These are phyloP conservation scores for Craniophora ligustri DNA, from an alignment of 2,888 invertebrate genomes.

Conservation along the genomic window DNA sequence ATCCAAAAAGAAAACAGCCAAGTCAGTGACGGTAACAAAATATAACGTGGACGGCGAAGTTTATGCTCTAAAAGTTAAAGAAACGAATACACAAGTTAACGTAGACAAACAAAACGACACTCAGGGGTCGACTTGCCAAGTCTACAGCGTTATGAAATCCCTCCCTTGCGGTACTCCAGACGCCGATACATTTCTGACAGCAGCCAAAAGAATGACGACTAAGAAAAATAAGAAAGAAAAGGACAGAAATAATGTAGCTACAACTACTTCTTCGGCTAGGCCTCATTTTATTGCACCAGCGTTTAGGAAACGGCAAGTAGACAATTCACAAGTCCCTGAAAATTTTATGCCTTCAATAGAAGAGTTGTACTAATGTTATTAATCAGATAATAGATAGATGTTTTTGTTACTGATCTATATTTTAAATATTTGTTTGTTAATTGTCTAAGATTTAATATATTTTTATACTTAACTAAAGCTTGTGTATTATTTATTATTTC, in stretches of 20 bases:
- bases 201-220: conserved; percentile 59
- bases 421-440: conserved; percentile 8
- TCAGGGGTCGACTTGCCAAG: conserved; percentile 59
- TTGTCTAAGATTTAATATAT: conserved; percentile 4
- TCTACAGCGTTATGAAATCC: conserved; percentile 71
- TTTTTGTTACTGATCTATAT: not conserved
- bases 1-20: conserved; percentile 53
- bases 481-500: not conserved
- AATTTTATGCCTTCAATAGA: conserved; percentile 74
- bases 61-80: conserved; percentile 75
- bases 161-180: conserved; percentile 69
- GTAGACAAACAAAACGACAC: conserved; percentile 42
- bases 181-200: conserved; percentile 61
- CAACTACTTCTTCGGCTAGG: conserved; percentile 38
- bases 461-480: conserved; percentile 1
- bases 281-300: conserved; percentile 35
- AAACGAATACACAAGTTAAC: conserved; percentile 44
- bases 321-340: conserved; percentile 68
- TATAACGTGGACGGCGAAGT: conserved; percentile 67
- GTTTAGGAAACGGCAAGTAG: conserved; percentile 68
- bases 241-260: conserved; percentile 30
- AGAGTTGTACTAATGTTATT: conserved; percentile 57
- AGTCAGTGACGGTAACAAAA: conserved; percentile 69
- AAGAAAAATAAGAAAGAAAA: conserved; percentile 66
- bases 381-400: not conserved